phyloP scores from a whole-genome alignment of 2,113 vertebrate species.

The Mus spicilegus region DNA sequence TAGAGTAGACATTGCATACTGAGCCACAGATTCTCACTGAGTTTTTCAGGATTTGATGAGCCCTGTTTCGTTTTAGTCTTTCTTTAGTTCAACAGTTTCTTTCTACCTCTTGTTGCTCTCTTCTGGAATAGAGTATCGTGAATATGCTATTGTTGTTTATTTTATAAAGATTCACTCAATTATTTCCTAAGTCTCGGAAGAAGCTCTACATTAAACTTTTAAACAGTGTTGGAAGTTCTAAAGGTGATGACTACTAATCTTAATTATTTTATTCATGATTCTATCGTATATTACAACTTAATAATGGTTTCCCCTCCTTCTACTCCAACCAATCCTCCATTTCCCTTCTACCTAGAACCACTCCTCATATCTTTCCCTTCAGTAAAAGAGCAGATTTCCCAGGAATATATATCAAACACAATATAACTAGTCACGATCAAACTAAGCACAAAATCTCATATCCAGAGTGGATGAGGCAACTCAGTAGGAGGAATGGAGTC shows the following conservation, averaged over 20 bases:
- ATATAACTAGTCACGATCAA: neutral
- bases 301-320: neutral
- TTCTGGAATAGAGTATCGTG: neutral
- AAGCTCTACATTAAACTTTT: too few relatives aligned
- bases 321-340: neutral
- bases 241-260: too few relatives aligned
- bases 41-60: neutral
- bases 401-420: neutral
- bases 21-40: neutral
- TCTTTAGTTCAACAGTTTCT: neutral
- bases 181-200: too few relatives aligned
- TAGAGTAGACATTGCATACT: neutral
- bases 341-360: neutral
- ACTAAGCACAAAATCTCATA: neutral
- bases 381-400: neutral
- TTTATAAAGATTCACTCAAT: neutral
- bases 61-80: neutral
- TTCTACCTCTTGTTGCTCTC: neutral
- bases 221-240: neutral
- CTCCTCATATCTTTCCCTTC: neutral
- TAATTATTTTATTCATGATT: neutral
- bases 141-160: neutral
- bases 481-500: neutral
- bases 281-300: neutral
- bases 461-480: neutral